phyloP scores from a whole-genome alignment of 2,888 invertebrate genomes.

The Gasteruption jaculator region DNA sequence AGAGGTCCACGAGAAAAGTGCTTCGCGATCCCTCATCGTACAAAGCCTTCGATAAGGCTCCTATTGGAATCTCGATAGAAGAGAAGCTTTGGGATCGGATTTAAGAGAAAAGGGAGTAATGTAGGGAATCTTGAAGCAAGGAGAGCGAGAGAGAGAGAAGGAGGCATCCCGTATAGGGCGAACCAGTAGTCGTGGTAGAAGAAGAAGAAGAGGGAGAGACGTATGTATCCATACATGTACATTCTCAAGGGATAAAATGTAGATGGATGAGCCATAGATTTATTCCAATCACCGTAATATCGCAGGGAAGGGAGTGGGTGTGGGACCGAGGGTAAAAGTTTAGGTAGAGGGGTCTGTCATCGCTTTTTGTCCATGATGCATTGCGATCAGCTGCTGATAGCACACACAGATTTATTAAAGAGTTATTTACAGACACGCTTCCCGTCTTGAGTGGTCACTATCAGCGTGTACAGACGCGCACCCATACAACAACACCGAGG shows the following conservation, averaged over 20 bases:
- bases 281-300: slow-evolving; percentile 49
- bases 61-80: slow-evolving; percentile 51
- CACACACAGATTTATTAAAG: slow-evolving; percentile 43
- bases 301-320: slow-evolving; percentile 24
- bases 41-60: slow-evolving; percentile 49
- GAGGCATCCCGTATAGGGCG: slow-evolving; percentile 23
- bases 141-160: slow-evolving; percentile 18
- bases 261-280: slow-evolving; percentile 50
- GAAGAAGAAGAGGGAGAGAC: slow-evolving; percentile 23
- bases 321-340: slow-evolving; percentile 29
- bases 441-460: too few relatives aligned
- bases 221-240: slow-evolving; percentile 22
- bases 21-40: slow-evolving; percentile 47
- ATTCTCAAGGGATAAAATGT: slow-evolving; percentile 45
- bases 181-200: slow-evolving; percentile 15
- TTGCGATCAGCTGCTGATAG: slow-evolving; percentile 47
- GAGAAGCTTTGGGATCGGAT: slow-evolving; percentile 20
- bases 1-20: slow-evolving; percentile 38
- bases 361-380: slow-evolving; percentile 42
- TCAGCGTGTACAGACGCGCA: too few relatives aligned
- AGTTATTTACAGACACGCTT: slow-evolving; percentile 30
- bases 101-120: not conserved
- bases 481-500: too few relatives aligned
- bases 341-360: slow-evolving; percentile 41
- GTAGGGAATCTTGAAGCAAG: too few relatives aligned